Conservation (phyloP, 2,888 invertebrate species). For the Pyrochroa serraticornis region DNA sequence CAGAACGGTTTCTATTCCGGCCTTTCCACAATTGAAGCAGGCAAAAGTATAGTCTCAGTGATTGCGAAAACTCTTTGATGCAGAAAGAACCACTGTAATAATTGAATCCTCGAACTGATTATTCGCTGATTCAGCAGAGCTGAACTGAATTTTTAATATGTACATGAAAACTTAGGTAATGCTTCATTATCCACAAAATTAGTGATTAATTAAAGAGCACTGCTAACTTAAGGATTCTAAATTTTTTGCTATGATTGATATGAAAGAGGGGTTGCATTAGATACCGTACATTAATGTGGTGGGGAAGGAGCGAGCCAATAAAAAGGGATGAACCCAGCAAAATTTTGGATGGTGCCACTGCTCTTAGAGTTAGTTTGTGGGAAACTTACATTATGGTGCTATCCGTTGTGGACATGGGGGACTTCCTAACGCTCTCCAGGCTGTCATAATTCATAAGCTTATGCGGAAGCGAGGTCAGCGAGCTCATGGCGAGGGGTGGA, state of each 20-base stretch:
- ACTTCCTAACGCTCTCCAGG: conserved; percentile 59
- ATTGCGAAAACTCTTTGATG: not conserved
- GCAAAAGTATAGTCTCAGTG: not conserved
- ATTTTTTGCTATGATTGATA: too few species aligned
- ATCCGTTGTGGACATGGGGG: conserved; percentile 54
- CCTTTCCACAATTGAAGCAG: conserved; percentile 2
- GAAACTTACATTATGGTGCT: conserved; percentile 52
- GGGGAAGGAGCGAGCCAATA: conserved; percentile 3
- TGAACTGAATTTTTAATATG: too few species aligned
- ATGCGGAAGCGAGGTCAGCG: conserved; percentile 65
- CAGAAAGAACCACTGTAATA: not conserved
- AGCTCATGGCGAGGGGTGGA: conserved; percentile 64
- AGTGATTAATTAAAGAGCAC: not conserved
- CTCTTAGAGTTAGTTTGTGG: not conserved
- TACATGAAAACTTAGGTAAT: too few species aligned
- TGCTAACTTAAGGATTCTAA: too few species aligned
- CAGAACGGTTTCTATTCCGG: conserved; percentile 17
- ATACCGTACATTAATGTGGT: too few species aligned
- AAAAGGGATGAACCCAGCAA: not conserved
- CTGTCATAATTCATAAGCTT: conserved; percentile 60
- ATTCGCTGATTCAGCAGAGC: too few species aligned
- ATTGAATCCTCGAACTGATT: too few species aligned
- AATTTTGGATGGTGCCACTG: not conserved
- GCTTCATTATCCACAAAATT: too few species aligned
- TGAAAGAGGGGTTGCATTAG: too few species aligned